Conservation (phyloP, 2,113 vertebrate genomes). For the Lamprotornis superbus region DNA sequence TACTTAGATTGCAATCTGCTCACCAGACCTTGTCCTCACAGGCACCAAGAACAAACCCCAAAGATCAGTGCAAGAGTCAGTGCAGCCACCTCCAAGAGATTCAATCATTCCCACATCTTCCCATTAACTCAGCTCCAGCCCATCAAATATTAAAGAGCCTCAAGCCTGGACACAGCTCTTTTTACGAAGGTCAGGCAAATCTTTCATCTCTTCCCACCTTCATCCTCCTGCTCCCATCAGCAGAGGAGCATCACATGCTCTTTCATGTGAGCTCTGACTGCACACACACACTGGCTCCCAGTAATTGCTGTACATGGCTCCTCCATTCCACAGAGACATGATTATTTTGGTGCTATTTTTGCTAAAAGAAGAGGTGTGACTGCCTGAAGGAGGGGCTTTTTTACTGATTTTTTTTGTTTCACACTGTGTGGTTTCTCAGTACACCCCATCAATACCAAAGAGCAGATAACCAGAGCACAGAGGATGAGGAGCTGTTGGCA, state of each 20-base stretch:
- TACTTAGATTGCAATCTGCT: not conserved
- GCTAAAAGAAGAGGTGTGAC: not conserved
- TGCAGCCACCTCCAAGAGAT: not conserved
- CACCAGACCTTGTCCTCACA: slow-evolving; percentile 10
- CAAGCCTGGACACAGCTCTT: not conserved
- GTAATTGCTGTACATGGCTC: not conserved
- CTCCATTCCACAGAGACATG: not conserved
- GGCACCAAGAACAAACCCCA: not conserved
- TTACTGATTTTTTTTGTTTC: not conserved
- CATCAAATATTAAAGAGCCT: slow-evolving; percentile 38
- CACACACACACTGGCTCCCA: not conserved
- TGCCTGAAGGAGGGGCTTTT: not conserved
- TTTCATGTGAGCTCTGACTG: not conserved
- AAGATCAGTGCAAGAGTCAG: not conserved
- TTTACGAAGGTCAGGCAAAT: not conserved
- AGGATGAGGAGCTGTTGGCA: not conserved
- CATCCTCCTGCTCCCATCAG: not conserved
- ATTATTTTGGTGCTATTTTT: not conserved
- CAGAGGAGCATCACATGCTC: not conserved
- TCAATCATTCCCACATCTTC: not conserved
- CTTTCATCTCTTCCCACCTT: slow-evolving; percentile 21
- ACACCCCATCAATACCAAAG: not conserved
- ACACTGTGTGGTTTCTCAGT: not conserved
- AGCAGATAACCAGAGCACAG: not conserved
- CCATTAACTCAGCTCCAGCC: not conserved